Evolutionary conservation across 2,888 invertebrate genomes (phyloP), one percentile per base, ranked within the genome.

Genomic region (Uloborus plumipes): DNA sequence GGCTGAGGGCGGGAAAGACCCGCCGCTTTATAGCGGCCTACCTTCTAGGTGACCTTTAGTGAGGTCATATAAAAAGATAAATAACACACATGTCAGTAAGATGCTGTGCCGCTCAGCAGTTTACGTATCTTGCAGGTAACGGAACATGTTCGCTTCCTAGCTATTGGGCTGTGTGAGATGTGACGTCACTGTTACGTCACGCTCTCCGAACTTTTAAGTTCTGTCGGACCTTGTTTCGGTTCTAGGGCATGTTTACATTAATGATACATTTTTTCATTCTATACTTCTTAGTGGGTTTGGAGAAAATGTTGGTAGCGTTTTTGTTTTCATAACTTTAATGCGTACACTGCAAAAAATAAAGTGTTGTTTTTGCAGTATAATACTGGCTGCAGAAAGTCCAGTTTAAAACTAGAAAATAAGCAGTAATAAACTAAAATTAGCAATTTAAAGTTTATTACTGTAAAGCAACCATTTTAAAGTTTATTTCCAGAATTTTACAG

Each of bases 81-180:
- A 59, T 73, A 73, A 73, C 67, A 67, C 22, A 62, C 65, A 72
- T 77, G 76, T 69, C 76, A 77, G 69, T 55, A 70, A 77, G 70
- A 70, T 64, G 69, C 53, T 62, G 47, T 65, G 79, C 59, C 67
- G 67, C 62, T 79, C 74, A 26, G 67, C 64, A 80, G 80, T 80
- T 80, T 74, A 80, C 80, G 80, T 74, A 64, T 80, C 61, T 31
- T 51, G 49, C 80, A 80, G 80, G 80, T 80, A 80, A 74, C 80
- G 80, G 74, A 79, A 79, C 62, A 67, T 14, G 18, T 47, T 53
- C 66, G 39, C 79, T 69, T 67, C 65, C 62, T 73, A 67, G 79
- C 67, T 53, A 79, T 79, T 73, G 73, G 79, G 71, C 53, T 59
- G 53, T 26, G 62, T 50, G n/a, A 74, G 50, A 58, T 67, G 53